Evolutionary conservation across 1,140 invertebrate species (phyloP), one percentile per base, ranked within the genome.

Genomic region (Nasonia longicornis): DNA sequence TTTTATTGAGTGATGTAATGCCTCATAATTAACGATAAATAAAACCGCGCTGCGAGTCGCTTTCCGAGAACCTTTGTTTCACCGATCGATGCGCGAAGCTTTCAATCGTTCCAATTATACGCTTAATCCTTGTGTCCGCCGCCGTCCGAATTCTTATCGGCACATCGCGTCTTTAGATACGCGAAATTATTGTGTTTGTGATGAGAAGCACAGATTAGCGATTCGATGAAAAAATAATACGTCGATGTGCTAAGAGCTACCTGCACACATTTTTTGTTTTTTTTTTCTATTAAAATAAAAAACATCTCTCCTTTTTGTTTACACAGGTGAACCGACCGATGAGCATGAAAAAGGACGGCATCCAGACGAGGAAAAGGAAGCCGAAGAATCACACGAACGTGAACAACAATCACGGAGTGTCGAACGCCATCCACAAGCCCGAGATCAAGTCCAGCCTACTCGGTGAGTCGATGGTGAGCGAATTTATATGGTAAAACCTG

Each of bases 341-440:
- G 75, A 96, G 96, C 72, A 98, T 99, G 97, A 97, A 97, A 88
- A 99, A 99, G 90, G 97, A 98, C 80, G 96, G 96, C 11, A 98
- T 98, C 86, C 97, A 98, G 90, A 97, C 96, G 35, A 91, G 97
- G 67, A 98, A 98, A 88, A 92, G 97, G 80, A 98, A 98, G 88
- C 96, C 96, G 48, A 96, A 96, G 89, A 93, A 89, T 84, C 89
- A 90, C 26, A 80, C 89, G 1, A 85, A 79, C 42, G 82, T 86
- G 20, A 31, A 66, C 7, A 82, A 78, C 31, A 77, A 82, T 75
- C 38, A 89, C 31, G 83, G 87, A 8, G 86, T 87, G 58, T 82
- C 88, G 0, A 88, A 86, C 81, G 87, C 86, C 42, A 82, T 88
- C 26, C 87, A 90, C 83, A 90, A 90, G 85, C 86, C 86, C 85